Conservation (phyloP, 2,888 invertebrate genomes). For the Anorthoa munda region DNA sequence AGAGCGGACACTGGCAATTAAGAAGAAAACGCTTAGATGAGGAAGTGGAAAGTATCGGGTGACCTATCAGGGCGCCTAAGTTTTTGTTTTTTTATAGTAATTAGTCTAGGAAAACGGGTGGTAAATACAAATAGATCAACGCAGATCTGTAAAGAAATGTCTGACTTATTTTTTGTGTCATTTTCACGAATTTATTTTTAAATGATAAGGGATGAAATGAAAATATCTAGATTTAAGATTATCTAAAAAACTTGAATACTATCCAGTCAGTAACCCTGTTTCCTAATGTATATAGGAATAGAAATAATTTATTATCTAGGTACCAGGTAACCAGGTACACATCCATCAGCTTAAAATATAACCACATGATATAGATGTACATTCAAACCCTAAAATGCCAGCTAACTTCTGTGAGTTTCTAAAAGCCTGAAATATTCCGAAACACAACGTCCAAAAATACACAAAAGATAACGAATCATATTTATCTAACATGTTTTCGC, state of each 20-base stretch:
- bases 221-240: no score
- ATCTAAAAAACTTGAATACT: no score
- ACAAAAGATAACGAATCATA: slow-evolving; percentile 11
- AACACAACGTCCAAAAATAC: neutral
- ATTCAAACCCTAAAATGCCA: neutral
- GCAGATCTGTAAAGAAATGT: no score
- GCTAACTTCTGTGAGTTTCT: neutral
- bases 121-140: neutral
- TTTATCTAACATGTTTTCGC: slow-evolving; percentile 13
- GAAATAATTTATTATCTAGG: no score
- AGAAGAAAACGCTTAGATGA: slow-evolving; percentile 38
- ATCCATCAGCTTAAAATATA: no score
- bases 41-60: slow-evolving; percentile 48
- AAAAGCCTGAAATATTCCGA: neutral
- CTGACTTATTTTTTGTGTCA: no score
- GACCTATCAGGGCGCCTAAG: slow-evolving; percentile 21
- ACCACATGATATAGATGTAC: no score
- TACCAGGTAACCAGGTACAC: no score
- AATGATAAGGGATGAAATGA: no score
- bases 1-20: slow-evolving; percentile 58
- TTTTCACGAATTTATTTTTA: no score
- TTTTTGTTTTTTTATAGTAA: slow-evolving; percentile 36
- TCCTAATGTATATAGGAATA: no score
- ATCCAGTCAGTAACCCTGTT: no score
- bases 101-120: neutral